phyloP scores from a whole-genome alignment of 2,888 invertebrate genomes.

The Thymelicus lineola region DNA sequence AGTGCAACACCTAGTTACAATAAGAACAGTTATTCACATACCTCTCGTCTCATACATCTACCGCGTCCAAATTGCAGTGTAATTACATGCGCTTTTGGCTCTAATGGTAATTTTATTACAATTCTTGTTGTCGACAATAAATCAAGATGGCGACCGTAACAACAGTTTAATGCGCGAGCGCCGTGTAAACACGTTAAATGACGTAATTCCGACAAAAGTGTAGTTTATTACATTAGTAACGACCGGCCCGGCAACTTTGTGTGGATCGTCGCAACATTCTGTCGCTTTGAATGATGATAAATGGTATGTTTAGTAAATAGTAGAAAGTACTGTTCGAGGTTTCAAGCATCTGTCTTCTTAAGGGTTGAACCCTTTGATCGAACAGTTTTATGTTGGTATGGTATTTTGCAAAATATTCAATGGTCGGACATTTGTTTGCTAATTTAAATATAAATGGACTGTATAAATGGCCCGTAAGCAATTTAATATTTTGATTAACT shows the following conservation, averaged over 20 bases:
- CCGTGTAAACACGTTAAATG: constrained; percentile 66
- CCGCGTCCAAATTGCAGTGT: constrained; percentile 6
- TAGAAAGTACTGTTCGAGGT: constrained; percentile 20
- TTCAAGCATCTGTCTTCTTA: constrained; percentile 7
- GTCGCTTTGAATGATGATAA: constrained; percentile 24
- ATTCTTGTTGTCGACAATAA: constrained; percentile 34
- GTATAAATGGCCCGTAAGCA: too few species aligned
- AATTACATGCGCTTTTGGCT: constrained; percentile 31
- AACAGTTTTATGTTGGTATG: too few species aligned
- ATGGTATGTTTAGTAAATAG: constrained; percentile 21
- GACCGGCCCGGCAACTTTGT: constrained; percentile 56
- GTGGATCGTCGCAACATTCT: constrained; percentile 27
- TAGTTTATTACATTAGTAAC: constrained; percentile 65
- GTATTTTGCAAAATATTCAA: too few species aligned
- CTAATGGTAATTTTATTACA: constrained; percentile 38
- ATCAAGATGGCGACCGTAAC: constrained; percentile 41
- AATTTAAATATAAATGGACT: too few species aligned
- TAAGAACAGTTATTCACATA: too few species aligned
- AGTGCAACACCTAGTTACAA: too few species aligned
- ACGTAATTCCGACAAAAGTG: constrained; percentile 59
- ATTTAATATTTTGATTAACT: too few species aligned
- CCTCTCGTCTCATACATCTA: too few species aligned
- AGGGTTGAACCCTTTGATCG: constrained; percentile 2
- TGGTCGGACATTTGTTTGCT: too few species aligned
- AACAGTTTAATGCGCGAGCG: constrained; percentile 47